Evolutionary conservation across 1,140 invertebrate species (phyloP).

Genomic region (Temnothorax nylanderi): DNA sequence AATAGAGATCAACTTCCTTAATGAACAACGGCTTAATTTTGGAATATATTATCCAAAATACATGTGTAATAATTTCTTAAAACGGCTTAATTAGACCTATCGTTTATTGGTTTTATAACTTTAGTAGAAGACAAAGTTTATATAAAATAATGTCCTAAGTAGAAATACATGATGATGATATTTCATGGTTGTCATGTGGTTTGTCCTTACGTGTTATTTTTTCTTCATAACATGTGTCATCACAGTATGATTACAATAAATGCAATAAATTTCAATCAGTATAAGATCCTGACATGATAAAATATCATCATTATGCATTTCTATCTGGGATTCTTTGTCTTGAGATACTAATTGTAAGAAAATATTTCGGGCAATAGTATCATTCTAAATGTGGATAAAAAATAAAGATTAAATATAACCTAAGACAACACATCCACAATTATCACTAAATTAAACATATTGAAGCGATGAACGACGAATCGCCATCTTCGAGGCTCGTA

Average conservation of each 20-base stretch:
- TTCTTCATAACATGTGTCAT: too few relatives aligned
- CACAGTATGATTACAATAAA: too few relatives aligned
- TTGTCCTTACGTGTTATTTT: too few relatives aligned
- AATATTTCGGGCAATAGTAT: not conserved
- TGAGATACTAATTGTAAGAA: not conserved
- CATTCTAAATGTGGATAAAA: not conserved
- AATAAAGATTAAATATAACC: not conserved
- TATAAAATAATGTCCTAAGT: too few relatives aligned
- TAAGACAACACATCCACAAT: not conserved
- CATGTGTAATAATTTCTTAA: not conserved
- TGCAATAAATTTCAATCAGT: too few relatives aligned
- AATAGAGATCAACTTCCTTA: conserved; percentile 26
- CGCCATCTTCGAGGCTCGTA: not conserved
- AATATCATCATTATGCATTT: too few relatives aligned
- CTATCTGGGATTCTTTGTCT: not conserved
- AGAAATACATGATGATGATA: too few relatives aligned
- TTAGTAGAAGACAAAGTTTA: not conserved
- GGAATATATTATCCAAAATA: not conserved
- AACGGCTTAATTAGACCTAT: not conserved
- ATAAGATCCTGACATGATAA: too few relatives aligned
- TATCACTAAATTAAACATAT: not conserved
- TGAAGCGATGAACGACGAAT: not conserved
- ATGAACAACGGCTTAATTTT: not conserved
- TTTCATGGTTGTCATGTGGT: too few relatives aligned
- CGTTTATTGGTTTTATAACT: not conserved